Evolutionary conservation across 2,888 invertebrate species (phyloP), one percentile per base, ranked within the genome.

Genomic region (Hoplodrina blanda): DNA sequence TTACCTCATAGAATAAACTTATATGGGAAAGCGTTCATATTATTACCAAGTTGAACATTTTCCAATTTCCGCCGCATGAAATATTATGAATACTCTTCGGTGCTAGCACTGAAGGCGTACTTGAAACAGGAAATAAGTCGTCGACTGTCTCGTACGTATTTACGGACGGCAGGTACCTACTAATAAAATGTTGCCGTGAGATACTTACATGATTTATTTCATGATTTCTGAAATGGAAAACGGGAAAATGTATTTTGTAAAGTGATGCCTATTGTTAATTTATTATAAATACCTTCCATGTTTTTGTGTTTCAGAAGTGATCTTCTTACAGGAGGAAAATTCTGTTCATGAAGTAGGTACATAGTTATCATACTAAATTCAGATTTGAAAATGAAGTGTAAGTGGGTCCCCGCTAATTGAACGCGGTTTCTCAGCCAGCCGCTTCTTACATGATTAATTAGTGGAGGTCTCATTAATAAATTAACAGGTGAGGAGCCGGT

Each of bases 1-100:
- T 66, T 66, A 63, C 50, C 17, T 50, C 25, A 54, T 41, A 67
- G 6, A 60, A 61, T 62, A 56, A 77, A 68, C 59, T 64, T 62
- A 65, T 30, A 61, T 60, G 53, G 59, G 63, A 78, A 82, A 76
- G 59, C 66, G 62, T 75, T 66, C 54, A 65, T 66, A 73, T 56
- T 76, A 74, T 71, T 68, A 72, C 64, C 44, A 73, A 76, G 73
- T 76, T 75, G 74, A 78, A 76, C 78, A 80, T 80, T 80, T 83
- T 82, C 73, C 85, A 84, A 83, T 84, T 80, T 84, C 80, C 83
- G 73, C 66, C 63, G 66, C 50, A 59, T 80, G 80, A 76, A 84
- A 76, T 83, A 84, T 77, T 84, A 77, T 84, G 75, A 76, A 80
- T 78, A 81, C 61, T 66, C 69, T 62, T 68, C 66, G 76, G 33